phyloP scores from a whole-genome alignment of 2,888 invertebrate species.

The Exocentrus adspersus region DNA sequence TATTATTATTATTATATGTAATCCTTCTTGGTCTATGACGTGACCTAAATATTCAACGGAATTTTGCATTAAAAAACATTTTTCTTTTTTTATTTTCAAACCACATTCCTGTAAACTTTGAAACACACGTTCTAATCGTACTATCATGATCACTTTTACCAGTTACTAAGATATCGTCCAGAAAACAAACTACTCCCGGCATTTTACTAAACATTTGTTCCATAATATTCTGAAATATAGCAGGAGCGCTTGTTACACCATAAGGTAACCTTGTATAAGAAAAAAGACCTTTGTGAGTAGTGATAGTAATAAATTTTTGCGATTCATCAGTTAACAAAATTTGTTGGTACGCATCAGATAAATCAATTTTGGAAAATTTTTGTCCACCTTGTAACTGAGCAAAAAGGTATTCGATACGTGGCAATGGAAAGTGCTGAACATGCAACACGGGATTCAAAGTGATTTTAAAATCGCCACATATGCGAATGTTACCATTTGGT shows the following conservation, averaged over 20 bases:
- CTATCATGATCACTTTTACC: conserved; percentile 14
- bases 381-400: conserved; percentile 17
- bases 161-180: conserved; percentile 20
- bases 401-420: conserved; percentile 33
- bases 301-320: conserved; percentile 15
- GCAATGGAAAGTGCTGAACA: conserved; percentile 33
- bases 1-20: no score
- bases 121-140: conserved; percentile 19
- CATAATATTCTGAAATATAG: conserved; percentile 16
- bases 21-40: conserved; percentile 8
- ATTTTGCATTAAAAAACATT: conserved; percentile 5
- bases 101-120: conserved; percentile 9
- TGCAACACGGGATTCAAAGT: conserved; percentile 24
- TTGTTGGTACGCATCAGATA: background rate
- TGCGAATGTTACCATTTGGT: conserved; percentile 10
- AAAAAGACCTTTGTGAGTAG: conserved; percentile 12
- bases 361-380: conserved; percentile 17
- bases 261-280: conserved; percentile 15
- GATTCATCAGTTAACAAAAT: conserved; percentile 6
- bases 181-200: conserved; percentile 10
- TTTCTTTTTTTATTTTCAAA: conserved; percentile 10
- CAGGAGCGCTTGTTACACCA: conserved; percentile 9
- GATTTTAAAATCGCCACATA: no score
- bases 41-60: conserved; percentile 13
- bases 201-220: conserved; percentile 22